A percentile compares a stretch with the other conserved stretches of the same genome.
phyloP scores from a whole-genome alignment of 2,888 invertebrate genomes.

The Anaspis maculata region DNA sequence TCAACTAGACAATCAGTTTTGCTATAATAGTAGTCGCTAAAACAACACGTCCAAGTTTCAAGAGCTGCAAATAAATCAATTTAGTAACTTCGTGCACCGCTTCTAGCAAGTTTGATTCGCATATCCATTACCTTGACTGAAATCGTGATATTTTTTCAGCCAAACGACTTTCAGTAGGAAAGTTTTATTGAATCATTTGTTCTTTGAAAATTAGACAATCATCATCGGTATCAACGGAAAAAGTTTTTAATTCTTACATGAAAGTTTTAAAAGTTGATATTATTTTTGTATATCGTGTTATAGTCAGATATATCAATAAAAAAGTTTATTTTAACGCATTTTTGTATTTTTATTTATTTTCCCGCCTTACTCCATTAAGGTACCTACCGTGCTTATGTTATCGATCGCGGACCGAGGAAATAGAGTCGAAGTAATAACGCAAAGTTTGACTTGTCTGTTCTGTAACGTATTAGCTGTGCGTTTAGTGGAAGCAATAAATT shows the following conservation, averaged over 20 bases:
- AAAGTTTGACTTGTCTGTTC: conserved; percentile 1
- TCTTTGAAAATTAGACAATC: conserved; percentile 10
- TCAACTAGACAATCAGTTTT: no score
- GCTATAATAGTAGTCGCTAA: no score
- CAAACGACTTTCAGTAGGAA: conserved; percentile 20
- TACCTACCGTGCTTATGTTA: conserved; percentile 1
- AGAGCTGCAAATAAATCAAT: no score
- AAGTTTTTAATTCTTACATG: no score
- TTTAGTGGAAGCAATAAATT: conserved; percentile 15
- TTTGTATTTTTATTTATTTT: conserved; percentile 9
- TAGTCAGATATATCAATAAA: no score
- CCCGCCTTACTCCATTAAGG: no score
- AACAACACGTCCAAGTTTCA: no score
- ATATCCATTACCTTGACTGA: no score
- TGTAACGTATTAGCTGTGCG: conserved; percentile 12
- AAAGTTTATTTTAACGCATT: conserved; percentile 10
- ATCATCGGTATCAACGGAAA: conserved; percentile 2
- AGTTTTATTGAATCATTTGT: conserved; percentile 19
- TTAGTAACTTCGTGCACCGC: no score
- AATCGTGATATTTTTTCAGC: conserved; percentile 19
- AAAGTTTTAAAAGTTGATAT: not conserved
- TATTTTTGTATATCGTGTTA: conserved; percentile 18
- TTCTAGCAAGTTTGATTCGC: not conserved
- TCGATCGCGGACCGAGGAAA: not conserved
- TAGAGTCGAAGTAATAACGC: not conserved